Conservation (phyloP, 1,140 invertebrate genomes). For the Drosophila virilis region DNA sequence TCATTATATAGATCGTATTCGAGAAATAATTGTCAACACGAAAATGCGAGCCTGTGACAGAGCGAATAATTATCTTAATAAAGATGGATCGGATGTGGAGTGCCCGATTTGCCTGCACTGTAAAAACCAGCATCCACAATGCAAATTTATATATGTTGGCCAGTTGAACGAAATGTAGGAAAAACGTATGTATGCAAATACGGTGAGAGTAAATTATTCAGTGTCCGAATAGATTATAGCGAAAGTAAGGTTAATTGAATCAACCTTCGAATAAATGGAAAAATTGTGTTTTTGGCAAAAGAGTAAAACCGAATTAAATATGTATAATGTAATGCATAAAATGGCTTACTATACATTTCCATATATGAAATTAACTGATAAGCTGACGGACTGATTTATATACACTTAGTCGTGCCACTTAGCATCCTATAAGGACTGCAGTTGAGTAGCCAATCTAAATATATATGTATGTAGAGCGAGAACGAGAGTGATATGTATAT, state of each 20-base stretch:
- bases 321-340: neutral
- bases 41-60: constrained; percentile 36
- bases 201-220: constrained; percentile 9
- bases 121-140: neutral
- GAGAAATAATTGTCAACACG: constrained; percentile 4
- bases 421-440: neutral
- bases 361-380: too few species aligned
- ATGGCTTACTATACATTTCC: neutral
- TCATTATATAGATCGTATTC: constrained; percentile 3
- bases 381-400: too few species aligned
- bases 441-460: neutral
- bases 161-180: neutral
- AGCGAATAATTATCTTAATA: constrained; percentile 58
- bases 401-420: neutral
- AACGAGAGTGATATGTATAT: neutral
- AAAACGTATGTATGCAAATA: neutral
- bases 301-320: neutral
- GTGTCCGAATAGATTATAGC: constrained; percentile 11
- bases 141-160: neutral
- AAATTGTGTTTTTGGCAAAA: constrained; percentile 3
- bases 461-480: too few species aligned
- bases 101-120: neutral
- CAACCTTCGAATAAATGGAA: neutral
- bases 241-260: constrained; percentile 13
- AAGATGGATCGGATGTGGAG: constrained; percentile 10